Percentiles rank a stretch among this genome's conserved stretches.
Evolutionary conservation across 2,113 vertebrate genomes (phyloP).

Genomic region (Aphyosemion australe): DNA sequence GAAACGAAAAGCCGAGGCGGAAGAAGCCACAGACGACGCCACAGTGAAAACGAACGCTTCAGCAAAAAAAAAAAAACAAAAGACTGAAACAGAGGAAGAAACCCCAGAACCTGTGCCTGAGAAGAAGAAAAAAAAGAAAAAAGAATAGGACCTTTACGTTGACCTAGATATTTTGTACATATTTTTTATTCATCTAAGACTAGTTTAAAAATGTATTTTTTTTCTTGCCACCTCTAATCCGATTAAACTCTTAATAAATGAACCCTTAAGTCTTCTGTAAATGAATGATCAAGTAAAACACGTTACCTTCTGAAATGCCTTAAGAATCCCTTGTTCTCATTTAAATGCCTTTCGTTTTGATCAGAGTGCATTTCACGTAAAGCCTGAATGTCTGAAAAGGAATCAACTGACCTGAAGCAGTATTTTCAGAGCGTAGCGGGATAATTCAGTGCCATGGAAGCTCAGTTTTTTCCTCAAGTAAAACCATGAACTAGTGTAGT

Average conservation of each 20-base stretch:
- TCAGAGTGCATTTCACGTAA: too few relatives aligned
- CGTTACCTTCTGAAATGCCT: too few relatives aligned
- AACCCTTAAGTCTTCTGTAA: too few relatives aligned
- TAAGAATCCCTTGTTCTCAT: too few relatives aligned
- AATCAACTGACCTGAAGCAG: too few relatives aligned
- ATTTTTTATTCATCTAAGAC: conserved; percentile 24
- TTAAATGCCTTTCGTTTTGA: too few relatives aligned
- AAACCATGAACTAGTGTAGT: background rate
- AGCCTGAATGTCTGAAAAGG: too few relatives aligned
- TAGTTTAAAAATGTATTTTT: background rate
- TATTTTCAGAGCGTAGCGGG: too few relatives aligned
- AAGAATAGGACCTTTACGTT: conserved; percentile 24
- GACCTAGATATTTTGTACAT: conserved; percentile 59
- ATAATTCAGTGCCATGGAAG: too few relatives aligned
- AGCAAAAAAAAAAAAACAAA: conserved; percentile 78
- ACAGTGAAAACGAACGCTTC: conserved; percentile 70
- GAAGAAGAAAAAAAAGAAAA: conserved; percentile 77
- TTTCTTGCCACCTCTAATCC: background rate
- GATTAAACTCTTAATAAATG: conserved; percentile 9
- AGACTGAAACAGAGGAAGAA: conserved; percentile 38
- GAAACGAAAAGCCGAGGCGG: conserved; percentile 61
- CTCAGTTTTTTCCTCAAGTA: too few relatives aligned
- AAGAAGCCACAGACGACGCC: background rate
- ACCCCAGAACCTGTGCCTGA: conserved; percentile 38
- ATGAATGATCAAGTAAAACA: too few relatives aligned